Evolutionary conservation across 2,888 invertebrate species (phyloP), one percentile per base, ranked within the genome.

Genomic region (Tachystola acroxantha): DNA sequence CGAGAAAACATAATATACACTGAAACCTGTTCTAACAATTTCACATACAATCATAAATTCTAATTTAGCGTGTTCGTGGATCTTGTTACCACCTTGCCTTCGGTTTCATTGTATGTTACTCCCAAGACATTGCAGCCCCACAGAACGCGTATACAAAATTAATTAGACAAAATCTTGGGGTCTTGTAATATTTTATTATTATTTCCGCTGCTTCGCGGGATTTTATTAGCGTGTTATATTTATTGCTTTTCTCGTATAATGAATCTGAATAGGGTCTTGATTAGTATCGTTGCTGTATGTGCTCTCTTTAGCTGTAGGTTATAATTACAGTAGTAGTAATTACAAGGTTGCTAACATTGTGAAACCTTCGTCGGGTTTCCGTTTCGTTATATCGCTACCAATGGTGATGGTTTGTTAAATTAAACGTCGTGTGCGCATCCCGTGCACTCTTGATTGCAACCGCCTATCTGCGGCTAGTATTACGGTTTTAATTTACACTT

Each of bases 41-140:
- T 85, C 76, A 81, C 79, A 80, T 76, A 81, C 82, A 85, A 81
- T 85, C 84, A 85, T 86, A 86, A 85, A 86, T 86, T 85, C 77
- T 81, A 82, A 86, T 86, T 86, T 86, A 73, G 70, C 74, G 60
- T 68, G 74, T 70, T 70, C 69, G 65, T 62, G 81, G 73, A 81
- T 86, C 86, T 70, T 69, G 81, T 84, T 84, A 73, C 82, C 64
- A 64, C 65, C 68, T 74, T 60, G 60, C 74, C 60, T 77, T 74
- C 73, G 74, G 81, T 78, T 74, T 76, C 76, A 77, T 80, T 84
- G 84, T 84, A 61, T 73, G 77, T 72, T 71, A 68, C 76, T 81
- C 85, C 81, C 86, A 76, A 85, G 84, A 81, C 84, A 73, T 75
- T 65, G 74, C 68, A 72, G 68, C 80, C 80, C 79, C 66, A 66